A percentile compares a stretch with the other conserved stretches of the same genome.
phyloP scores from a whole-genome alignment of 1,140 invertebrate genomes.

The Papilio helenus region DNA sequence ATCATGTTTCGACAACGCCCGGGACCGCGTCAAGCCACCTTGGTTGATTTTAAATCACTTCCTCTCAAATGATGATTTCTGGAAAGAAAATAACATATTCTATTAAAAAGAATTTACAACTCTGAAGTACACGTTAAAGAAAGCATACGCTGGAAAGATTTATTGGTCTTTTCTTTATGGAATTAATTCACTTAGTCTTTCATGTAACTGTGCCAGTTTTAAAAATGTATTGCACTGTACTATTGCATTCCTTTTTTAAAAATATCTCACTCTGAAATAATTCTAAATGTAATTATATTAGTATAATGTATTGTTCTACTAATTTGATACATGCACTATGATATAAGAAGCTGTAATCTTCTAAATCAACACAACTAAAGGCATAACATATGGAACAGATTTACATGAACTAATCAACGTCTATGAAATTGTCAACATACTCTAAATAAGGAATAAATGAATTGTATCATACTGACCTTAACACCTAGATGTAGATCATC shows the following conservation, averaged over 20 bases:
- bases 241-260: no score
- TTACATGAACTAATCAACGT: neutral
- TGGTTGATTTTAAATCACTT: conserved; percentile 12
- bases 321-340: no score
- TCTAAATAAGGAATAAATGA: neutral
- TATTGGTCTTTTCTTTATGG: neutral
- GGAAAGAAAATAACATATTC: conserved; percentile 22
- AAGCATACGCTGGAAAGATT: neutral
- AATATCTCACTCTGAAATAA: no score
- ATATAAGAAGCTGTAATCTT: no score
- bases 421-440: neutral
- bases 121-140: neutral
- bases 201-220: neutral
- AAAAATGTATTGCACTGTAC: neutral
- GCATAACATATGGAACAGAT: no score
- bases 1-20: conserved; percentile 62
- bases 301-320: no score
- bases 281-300: no score
- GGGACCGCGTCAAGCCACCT: conserved; percentile 35
- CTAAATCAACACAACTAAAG: no score
- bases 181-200: neutral
- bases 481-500: neutral
- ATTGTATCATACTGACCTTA: conserved; percentile 15
- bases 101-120: neutral
- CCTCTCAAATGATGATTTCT: conserved; percentile 31